Conservation (phyloP, 2,113 vertebrate species). For the Xenopus tropicalis region UCB_Xtro_10.0 CM004451.2:2552001-2552500, state of each 20-base stretch:
- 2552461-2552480: not conserved
- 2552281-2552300: not conserved
- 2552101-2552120: too few relatives aligned
- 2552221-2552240: not conserved
- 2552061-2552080: not conserved
- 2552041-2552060: too few relatives aligned
- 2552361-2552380: too few relatives aligned
- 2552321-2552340: not conserved
- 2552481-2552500: not conserved
- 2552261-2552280: not conserved
- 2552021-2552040: not conserved
- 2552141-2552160: not conserved
- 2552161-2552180: too few relatives aligned
- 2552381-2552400: too few relatives aligned
- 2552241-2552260: too few relatives aligned
- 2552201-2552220: not conserved
- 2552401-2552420: not conserved
- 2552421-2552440: not conserved
- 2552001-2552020: not conserved
- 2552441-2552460: too few relatives aligned
- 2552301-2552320: too few relatives aligned
- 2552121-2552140: not conserved
- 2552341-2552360: not conserved
- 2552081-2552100: not conserved
- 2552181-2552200: too few relatives aligned